Percentiles rank a stretch among this genome's conserved stretches.
Evolutionary conservation across 37 sponge, comb jelly and placozoan genomes (phyloP).

Genomic region (Mnemiopsis leidyi): DNA sequence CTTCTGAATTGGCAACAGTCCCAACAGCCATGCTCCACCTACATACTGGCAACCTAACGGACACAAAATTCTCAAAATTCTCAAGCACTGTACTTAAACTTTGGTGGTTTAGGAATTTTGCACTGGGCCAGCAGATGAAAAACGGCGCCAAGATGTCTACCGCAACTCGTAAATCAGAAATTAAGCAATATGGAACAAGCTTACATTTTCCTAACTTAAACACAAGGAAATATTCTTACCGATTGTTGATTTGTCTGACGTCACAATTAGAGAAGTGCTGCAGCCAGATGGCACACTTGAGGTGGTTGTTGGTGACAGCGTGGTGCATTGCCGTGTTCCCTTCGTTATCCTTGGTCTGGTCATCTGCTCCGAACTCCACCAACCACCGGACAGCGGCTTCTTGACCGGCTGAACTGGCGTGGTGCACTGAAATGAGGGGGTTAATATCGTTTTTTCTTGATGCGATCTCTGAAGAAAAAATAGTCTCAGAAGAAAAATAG

Average conservation of each 20-base stretch:
- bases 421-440: no score
- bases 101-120: not conserved
- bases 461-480: no score
- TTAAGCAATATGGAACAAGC: no score
- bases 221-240: slow-evolving; percentile 29
- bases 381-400: slow-evolving; percentile 3
- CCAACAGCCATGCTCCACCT: no score
- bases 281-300: slow-evolving; percentile 37
- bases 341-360: slow-evolving; percentile 13
- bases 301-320: slow-evolving; percentile 2
- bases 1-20: no score
- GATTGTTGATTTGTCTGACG: slow-evolving; percentile 28
- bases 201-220: no score
- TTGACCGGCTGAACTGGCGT: not conserved
- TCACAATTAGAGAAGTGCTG: slow-evolving; percentile 56
- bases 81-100: not conserved
- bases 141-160: not conserved
- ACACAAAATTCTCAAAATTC: not conserved
- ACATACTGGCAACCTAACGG: not conserved
- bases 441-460: no score
- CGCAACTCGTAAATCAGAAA: not conserved
- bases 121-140: not conserved
- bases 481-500: no score
- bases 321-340: slow-evolving; percentile 53
- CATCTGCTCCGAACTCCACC: slow-evolving; percentile 39